Base-by-base conservation (phyloP, 2,888 invertebrate species). In the Cryptosula pallasiana region DNA sequence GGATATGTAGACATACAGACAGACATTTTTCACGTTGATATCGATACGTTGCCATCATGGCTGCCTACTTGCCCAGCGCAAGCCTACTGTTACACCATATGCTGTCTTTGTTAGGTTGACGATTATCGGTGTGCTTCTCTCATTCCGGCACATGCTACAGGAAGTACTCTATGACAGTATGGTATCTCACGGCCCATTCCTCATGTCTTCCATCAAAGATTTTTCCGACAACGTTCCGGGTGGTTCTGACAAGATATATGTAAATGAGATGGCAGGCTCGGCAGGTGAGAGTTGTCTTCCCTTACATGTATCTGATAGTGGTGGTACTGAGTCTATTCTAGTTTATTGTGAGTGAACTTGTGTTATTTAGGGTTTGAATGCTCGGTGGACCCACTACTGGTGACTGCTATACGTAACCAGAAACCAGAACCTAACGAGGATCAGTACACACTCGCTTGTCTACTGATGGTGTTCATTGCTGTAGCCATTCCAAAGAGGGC, bases 381-480 rank as follows among this genome's bases (percentile, higher is more conserved):
- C 32, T 63, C 63, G 2, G 70, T 99, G 0, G 99, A 99, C 84
- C 95, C 98, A 0, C 93, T 95, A 0, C 87, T 99, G 71, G 94
- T 96, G 3, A 90, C 91, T 54, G 94, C 96, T 0, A 86, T 99
- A 9, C 90, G 93, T 77, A 90, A 91, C 74, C 95, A 97, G 81
- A 96, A 95, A 85, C 86, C 82, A 81, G 83, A 82, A 55, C 76
- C 78, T 70, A 79, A 90, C 77, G 94, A 94, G 77, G 95, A 96
- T 77, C 95, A 97, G 80, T 96, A 97, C 86, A 88, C 93, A 35
- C 88, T 94, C 54, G 94, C 96, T 0, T 99, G 99, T 83, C 87
- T 99, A 55, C 85, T 99, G 73, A 95, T 99, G 95, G 99, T 99
- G 2, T 99, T 98, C 84, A 94, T 99, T 0, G 98, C 99, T 0